phyloP scores from a whole-genome alignment of 2,797 vertebrate species.

The Antennarius maculatus region DNA sequence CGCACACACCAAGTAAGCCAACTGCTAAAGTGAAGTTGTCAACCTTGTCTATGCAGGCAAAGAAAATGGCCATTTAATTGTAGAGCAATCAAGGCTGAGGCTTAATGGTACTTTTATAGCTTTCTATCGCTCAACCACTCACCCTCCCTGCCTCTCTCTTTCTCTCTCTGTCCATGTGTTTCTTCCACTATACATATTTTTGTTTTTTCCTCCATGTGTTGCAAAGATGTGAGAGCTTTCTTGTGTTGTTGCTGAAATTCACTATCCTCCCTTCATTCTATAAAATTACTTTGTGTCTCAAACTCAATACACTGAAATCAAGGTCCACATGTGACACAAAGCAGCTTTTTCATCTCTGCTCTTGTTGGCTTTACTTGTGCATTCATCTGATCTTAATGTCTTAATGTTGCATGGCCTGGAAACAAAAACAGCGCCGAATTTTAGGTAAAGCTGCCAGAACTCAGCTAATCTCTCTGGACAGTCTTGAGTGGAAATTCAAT shows the following conservation, averaged over 20 bases:
- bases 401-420: conserved; percentile 29
- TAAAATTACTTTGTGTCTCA: conserved; percentile 4
- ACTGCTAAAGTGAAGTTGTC: conserved; percentile 53
- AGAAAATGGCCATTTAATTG: conserved; percentile 78
- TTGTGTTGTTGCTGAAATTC: conserved; percentile 1
- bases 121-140: conserved; percentile 51
- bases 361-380: conserved; percentile 14
- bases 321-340: conserved; percentile 26
- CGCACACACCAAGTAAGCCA: conserved; percentile 36
- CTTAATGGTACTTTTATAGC: conserved; percentile 75
- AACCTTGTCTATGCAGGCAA: conserved; percentile 62
- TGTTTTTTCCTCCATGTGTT: conserved; percentile 17
- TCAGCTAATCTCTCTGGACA: conserved; percentile 25
- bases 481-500: background rate
- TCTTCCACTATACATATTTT: background rate
- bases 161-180: conserved; percentile 18
- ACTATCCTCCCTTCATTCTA: background rate
- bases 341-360: conserved; percentile 34
- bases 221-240: conserved; percentile 19
- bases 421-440: conserved; percentile 13
- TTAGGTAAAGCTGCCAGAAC: conserved; percentile 1
- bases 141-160: conserved; percentile 25
- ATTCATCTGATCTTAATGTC: conserved; percentile 5
- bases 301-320: conserved; percentile 48
- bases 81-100: conserved; percentile 71